Evolutionary conservation across 2,113 vertebrate species (phyloP), one percentile per base, ranked within the genome.

Genomic region (Hypanus sabinus): DNA sequence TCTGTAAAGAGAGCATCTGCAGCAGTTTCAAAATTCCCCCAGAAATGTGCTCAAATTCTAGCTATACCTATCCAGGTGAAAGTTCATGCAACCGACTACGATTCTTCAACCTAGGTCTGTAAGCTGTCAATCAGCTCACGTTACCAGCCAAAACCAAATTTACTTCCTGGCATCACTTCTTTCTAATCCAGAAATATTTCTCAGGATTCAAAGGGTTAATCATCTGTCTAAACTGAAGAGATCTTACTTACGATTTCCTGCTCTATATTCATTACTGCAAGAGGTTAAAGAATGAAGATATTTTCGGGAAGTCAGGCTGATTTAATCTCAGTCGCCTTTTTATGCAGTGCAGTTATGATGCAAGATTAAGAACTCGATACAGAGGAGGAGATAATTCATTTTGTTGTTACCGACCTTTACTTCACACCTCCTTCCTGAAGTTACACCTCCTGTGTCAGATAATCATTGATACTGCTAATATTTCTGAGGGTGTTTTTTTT

Each of bases 321-420:
- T 88, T 88, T 88, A 88, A 88, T 88, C 83, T 88, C 24, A 88
- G 83, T 55, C 83, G 60, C 60, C 60, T 88, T 60, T 88, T 60
- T 88, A 30, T 88, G 57, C 83, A 62, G 57, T 88, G 27, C 55
- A 88, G 83, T 88, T 62, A 62, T 88, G 83, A 88, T 88, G 83
- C 30, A 88, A 88, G 83, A 88, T 88, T 62, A 60, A 88, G 57
- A 88, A 60, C 57, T 16, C 5, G 57, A 88, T 88, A 88, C 83
- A 88, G 83, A 62, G 83, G 83, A 88, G 55, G 30, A 88, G 24
- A 60, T 62, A 88, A 88, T 62, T 60, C 83, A 88, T 62, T 30
- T 88, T 88, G 83, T 88, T 88, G 83, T 60, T 88, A 62, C 4
- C 16, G 27, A 12, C 27, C 83, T 27, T 27, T 62, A 62, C 60